A percentile compares a stretch with the other conserved stretches of the same genome.
Evolutionary conservation across 35 echinoderm and acorn worm species (phyloP).

Genomic region (Heliocidaris erythrogramma): DNA sequence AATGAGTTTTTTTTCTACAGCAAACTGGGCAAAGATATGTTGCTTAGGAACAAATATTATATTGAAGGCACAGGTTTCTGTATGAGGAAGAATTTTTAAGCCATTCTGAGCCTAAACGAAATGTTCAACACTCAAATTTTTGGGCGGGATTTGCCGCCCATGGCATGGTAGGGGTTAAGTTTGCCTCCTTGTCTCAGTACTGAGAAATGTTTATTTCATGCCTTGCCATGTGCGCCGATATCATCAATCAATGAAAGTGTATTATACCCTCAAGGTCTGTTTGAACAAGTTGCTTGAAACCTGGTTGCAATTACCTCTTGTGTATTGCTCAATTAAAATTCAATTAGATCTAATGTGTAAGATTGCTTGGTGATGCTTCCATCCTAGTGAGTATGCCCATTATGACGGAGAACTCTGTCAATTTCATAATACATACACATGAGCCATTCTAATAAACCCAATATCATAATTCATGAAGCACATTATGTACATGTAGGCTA

Average conservation of each 20-base stretch:
- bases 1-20: too few species aligned
- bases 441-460: not conserved
- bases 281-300: slow-evolving; percentile 1
- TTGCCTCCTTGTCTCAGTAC: too few species aligned
- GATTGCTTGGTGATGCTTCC: not conserved
- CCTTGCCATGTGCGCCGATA: not conserved
- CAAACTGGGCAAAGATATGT: too few species aligned
- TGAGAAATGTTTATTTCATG: not conserved
- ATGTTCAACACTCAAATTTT: too few species aligned
- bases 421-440: not conserved
- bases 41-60: too few species aligned
- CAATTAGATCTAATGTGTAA: slow-evolving; percentile 18
- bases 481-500: too few species aligned
- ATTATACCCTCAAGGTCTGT: not conserved
- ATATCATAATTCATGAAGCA: not conserved
- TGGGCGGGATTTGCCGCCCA: too few species aligned
- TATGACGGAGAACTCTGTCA: not conserved
- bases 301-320: not conserved
- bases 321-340: not conserved
- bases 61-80: too few species aligned
- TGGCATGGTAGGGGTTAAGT: too few species aligned
- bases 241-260: not conserved
- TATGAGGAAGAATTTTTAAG: too few species aligned
- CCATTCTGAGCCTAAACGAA: too few species aligned
- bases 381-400: not conserved